Base-by-base conservation (phyloP, 2,888 invertebrate genomes). In the Philaethria dido region DNA sequence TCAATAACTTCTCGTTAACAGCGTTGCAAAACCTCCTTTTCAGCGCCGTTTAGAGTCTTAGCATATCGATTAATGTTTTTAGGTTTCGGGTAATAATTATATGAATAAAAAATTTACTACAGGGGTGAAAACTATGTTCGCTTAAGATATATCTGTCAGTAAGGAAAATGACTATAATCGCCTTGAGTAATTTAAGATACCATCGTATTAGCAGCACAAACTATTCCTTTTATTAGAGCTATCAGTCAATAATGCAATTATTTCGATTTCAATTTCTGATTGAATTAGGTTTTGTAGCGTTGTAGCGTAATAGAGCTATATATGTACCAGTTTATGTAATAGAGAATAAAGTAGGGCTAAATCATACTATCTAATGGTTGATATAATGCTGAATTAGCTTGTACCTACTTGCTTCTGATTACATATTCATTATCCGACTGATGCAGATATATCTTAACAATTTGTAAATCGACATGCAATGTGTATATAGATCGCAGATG, bases 1-100 rank as follows among this genome's bases (percentile, higher is more conserved):
- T 79, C 81, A 82, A 87, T 85, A 85, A 86, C 80, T 82, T 82
- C 80, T 81, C 82, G 81, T 77, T 80, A 80, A 81, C 77, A 79
- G 76, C 83, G 84, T 85, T 85, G 79, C 82, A 83, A 86, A 85
- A 82, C 84, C 83, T 85, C 77, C 75, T 81, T 79, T 82, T 75
- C 74, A 74, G 74, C 74, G 73, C 72, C 73, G 69, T 71, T 72
- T 74, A 73, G 72, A 73, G 69, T 73, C 72, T 69, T 77, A 77
- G 74, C 64, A 71, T 74, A 72, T 78, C 73, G 70, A 72, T 70
- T 71, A 54, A 62, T 60, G 64, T 70, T 69, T 62, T 67, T 69
- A 69, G 63, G 69, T 66, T 69, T 71, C 64, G 54, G 62, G 59
- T 44, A 61, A 39, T 61, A 62, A 52, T 39, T 50, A 62, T 62